Evolutionary conservation across 2,797 vertebrate species (phyloP).

Genomic region (Chelon auratus): DNA sequence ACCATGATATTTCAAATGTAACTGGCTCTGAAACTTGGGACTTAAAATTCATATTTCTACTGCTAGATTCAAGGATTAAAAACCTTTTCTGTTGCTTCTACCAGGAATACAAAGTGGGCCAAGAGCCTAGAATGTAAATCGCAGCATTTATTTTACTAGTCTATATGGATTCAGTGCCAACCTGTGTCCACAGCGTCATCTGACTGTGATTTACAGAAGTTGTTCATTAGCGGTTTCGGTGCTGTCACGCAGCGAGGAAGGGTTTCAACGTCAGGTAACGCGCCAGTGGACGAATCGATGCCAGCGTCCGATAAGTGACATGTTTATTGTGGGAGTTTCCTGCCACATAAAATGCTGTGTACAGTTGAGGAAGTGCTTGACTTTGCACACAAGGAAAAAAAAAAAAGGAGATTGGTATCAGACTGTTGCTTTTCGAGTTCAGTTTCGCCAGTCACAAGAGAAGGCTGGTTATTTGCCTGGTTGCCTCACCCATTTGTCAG

Average conservation of each 20-base stretch:
- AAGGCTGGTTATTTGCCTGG: slow-evolving; percentile 20
- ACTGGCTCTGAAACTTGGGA: neutral
- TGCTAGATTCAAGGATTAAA: neutral
- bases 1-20: neutral
- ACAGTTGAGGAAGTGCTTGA: slow-evolving; percentile 48
- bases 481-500: slow-evolving; percentile 4
- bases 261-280: slow-evolving; percentile 57
- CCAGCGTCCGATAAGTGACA: slow-evolving; percentile 62
- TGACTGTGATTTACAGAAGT: slow-evolving; percentile 46
- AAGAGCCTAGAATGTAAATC: neutral
- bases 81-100: neutral
- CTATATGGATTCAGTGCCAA: no score
- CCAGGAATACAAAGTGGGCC: neutral
- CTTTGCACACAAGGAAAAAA: slow-evolving; percentile 22
- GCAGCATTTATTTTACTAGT: neutral
- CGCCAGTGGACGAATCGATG: slow-evolving; percentile 57
- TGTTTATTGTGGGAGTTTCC: slow-evolving; percentile 65
- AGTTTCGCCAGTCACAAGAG: slow-evolving; percentile 6
- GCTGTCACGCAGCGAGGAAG: slow-evolving; percentile 1
- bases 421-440: neutral
- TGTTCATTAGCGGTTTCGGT: slow-evolving; percentile 27
- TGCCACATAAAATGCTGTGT: slow-evolving; percentile 47
- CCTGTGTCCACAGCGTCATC: slow-evolving; percentile 1
- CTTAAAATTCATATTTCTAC: neutral
- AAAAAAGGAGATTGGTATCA: slow-evolving; percentile 39